Evolutionary conservation across 2,888 invertebrate species (phyloP), one percentile per base, ranked within the genome.

Genomic region (Spilosoma lubricipeda): DNA sequence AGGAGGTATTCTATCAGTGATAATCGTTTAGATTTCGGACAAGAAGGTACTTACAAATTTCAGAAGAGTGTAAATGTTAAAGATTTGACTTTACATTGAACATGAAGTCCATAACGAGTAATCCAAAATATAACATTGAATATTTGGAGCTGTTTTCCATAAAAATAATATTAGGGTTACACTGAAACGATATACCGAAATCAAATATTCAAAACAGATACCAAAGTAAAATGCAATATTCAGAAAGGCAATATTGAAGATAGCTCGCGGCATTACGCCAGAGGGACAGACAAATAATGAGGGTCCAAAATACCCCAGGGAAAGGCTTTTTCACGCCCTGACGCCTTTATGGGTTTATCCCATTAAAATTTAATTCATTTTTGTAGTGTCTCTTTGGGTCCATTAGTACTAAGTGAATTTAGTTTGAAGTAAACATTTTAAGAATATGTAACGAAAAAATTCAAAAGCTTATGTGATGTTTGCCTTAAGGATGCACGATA

Each of bases 361-460:
- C 86, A 91, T 92, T 91, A 91, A 90, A 91, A 87, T 90, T 92
- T 91, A 89, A 92, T 89, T 89, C 87, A 83, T 82, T 87, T 80
- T 79, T 77, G 82, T 75, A 73, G 78, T 77, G 67, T 65, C 74
- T 71, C 67, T 80, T 73, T 77, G 70, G 78, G 71, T 67, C 73
- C 72, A 75, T 71, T 67, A 66, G 48, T 67, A 36, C 68, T 70
- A 64, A 80, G 72, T 56, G 68, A 59, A 64, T 66, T 79, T 75
- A 81, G 30, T 63, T 30, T 30, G 30, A 63, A 27, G 18, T 63
- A 18, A 30, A 63, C 30, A 30, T 30, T 5, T 63, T 30, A 13
- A 72, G 71, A 7, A 36, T 69, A 63, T 76, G 70, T 39, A 56
- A 45, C 36, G 52, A 23, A 36, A 48, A 48, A 48, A 48, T 33